A percentile compares a stretch with the other conserved stretches of the same genome.
Conservation (phyloP, 2,797 vertebrate species). For the Antennarius maculatus region DNA sequence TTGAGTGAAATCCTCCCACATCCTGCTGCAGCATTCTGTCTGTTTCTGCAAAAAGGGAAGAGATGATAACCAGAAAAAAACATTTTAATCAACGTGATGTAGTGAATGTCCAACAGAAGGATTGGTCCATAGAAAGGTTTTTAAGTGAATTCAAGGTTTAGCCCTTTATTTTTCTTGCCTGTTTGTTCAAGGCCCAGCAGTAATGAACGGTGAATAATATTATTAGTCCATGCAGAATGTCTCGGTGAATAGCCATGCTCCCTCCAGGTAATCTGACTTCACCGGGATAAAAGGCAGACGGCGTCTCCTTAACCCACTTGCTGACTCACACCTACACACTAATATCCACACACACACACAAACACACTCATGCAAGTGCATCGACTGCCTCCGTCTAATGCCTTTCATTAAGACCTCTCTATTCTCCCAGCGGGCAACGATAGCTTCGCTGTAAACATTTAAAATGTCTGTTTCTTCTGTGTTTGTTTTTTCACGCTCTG, state of each 20-base stretch:
- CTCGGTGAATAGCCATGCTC: conserved; percentile 40
- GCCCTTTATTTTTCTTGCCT: conserved; percentile 9
- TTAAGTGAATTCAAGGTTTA: conserved; percentile 40
- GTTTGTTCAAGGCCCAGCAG: conserved; percentile 26
- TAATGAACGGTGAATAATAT: conserved; percentile 56
- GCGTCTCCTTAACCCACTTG: conserved; percentile 37
- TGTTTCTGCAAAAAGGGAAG: conserved; percentile 20
- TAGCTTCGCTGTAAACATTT: conserved; percentile 38
- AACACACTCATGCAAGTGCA: conserved; percentile 5
- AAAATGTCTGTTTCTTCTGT: conserved; percentile 30
- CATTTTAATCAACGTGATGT: conserved; percentile 34
- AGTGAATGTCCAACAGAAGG: conserved; percentile 7
- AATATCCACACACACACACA: conserved; percentile 14
- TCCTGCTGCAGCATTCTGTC: conserved; percentile 27
- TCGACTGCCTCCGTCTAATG: conserved; percentile 42
- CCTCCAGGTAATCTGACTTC: conserved; percentile 58
- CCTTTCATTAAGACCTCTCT: conserved; percentile 59
- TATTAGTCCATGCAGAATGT: conserved; percentile 35
- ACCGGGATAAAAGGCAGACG: conserved; percentile 32
- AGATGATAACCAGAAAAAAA: conserved; percentile 27
- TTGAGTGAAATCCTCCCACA: conserved; percentile 47
- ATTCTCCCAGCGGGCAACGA: conserved; percentile 46
- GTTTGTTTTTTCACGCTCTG: conserved; percentile 46
- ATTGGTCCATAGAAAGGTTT: background rate
- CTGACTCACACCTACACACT: conserved; percentile 44